Percentiles rank a stretch among this genome's conserved stretches.
phyloP scores from a whole-genome alignment of 2,113 vertebrate genomes.

The Cettia cetti region DNA sequence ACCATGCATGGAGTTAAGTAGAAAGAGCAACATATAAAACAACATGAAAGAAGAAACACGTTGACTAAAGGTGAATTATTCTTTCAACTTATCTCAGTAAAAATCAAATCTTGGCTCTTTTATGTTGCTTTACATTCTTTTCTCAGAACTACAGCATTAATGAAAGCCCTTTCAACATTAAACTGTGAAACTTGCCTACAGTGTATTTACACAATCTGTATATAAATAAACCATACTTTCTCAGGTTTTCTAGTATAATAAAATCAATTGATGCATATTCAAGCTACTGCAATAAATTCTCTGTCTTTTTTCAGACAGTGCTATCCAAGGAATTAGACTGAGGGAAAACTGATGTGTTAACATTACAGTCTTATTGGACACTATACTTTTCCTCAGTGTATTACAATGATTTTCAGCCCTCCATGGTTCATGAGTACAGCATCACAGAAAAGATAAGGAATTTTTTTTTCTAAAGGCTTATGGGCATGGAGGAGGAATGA shows the following conservation, averaged over 20 bases:
- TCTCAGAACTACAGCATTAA: not conserved
- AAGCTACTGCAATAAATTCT: not conserved
- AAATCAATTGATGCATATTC: not conserved
- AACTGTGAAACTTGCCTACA: conserved; percentile 3
- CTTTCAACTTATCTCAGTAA: conserved; percentile 21
- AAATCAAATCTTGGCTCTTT: not conserved
- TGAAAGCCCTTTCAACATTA: conserved; percentile 4
- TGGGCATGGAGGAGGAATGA: not conserved
- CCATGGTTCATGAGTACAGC: not conserved
- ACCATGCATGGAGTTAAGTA: not conserved
- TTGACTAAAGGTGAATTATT: not conserved
- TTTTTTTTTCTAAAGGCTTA: not conserved
- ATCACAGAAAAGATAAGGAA: not conserved
- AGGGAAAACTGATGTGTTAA: not conserved
- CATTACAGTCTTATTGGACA: not conserved
- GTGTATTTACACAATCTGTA: not conserved
- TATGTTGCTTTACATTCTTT: not conserved
- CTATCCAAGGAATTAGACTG: not conserved
- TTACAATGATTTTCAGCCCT: not conserved
- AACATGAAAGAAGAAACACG: conserved; percentile 3
- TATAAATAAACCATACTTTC: not conserved
- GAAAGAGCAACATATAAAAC: not conserved
- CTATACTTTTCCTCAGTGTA: not conserved
- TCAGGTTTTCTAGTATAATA: not conserved
- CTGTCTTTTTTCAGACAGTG: not conserved